These are phyloP conservation scores for Physeter macrocephalus DNA, from an alignment of 2,113 vertebrate species.

Conservation along the genomic window DNA sequence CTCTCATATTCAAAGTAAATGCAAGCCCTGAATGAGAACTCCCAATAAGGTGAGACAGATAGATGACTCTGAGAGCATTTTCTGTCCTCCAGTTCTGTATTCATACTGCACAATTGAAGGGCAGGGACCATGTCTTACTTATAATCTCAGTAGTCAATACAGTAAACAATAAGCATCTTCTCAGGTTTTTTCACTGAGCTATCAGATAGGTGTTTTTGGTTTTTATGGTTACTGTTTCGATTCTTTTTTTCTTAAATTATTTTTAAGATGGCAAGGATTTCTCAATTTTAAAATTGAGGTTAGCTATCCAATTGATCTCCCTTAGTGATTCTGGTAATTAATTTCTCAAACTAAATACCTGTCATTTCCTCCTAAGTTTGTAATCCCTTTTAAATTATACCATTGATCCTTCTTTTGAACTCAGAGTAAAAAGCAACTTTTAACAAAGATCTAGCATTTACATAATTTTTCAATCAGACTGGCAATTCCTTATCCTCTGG, in stretches of 20 bases:
- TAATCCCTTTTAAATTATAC: neutral
- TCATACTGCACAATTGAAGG: neutral
- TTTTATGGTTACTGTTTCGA: neutral
- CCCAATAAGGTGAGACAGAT: neutral
- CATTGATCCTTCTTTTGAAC: neutral
- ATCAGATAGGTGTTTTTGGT: neutral
- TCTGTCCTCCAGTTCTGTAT: neutral
- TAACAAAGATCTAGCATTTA: neutral
- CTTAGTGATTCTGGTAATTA: neutral
- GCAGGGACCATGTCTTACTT: neutral
- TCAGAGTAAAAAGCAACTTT: neutral
- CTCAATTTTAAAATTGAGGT: neutral
- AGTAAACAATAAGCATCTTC: neutral
- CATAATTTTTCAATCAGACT: neutral
- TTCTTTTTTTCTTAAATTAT: neutral
- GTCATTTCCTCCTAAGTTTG: neutral
- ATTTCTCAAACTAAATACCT: neutral
- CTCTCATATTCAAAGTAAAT: neutral
- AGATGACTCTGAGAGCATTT: neutral
- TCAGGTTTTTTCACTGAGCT: neutral
- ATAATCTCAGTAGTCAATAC: neutral
- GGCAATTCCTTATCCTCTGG: neutral
- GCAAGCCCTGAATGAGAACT: neutral
- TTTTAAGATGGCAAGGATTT: neutral
- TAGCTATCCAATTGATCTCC: neutral